Evolutionary conservation across 2,888 invertebrate species (phyloP).

Genomic region (Ectobius pallidus): DNA sequence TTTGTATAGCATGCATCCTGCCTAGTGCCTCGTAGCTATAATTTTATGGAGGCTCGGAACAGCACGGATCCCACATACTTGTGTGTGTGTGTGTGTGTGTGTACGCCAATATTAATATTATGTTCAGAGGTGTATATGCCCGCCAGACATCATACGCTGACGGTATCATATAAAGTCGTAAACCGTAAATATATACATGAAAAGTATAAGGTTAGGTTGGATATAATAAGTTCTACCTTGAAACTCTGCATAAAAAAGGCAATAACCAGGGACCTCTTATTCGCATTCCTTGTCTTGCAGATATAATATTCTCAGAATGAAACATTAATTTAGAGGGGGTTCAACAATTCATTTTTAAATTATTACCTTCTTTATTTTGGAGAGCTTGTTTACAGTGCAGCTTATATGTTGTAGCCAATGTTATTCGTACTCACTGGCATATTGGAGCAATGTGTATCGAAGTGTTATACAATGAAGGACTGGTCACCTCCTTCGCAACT

Average conservation of each 20-base stretch:
- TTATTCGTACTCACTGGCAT: too few species aligned
- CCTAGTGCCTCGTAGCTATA: constrained; percentile 29
- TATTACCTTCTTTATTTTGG: too few species aligned
- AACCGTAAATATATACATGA: constrained; percentile 12
- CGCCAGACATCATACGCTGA: background rate
- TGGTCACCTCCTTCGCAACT: too few species aligned
- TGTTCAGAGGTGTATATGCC: background rate
- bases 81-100: background rate
- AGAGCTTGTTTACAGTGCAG: too few species aligned
- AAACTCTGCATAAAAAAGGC: background rate
- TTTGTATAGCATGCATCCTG: constrained; percentile 30
- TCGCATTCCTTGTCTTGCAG: too few species aligned
- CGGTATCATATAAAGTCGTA: constrained; percentile 12
- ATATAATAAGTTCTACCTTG: background rate
- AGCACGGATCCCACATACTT: constrained; percentile 14
- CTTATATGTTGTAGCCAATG: too few species aligned
- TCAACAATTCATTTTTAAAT: too few species aligned
- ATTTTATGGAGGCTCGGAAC: constrained; percentile 35
- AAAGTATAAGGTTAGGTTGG: background rate
- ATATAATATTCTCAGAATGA: too few species aligned
- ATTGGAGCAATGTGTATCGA: too few species aligned
- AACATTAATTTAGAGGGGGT: too few species aligned
- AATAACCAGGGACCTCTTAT: background rate
- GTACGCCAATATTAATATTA: constrained; percentile 20
- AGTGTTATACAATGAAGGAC: too few species aligned